Conservation (phyloP, 1,140 invertebrate genomes). For the Cherax quadricarinatus region DNA sequence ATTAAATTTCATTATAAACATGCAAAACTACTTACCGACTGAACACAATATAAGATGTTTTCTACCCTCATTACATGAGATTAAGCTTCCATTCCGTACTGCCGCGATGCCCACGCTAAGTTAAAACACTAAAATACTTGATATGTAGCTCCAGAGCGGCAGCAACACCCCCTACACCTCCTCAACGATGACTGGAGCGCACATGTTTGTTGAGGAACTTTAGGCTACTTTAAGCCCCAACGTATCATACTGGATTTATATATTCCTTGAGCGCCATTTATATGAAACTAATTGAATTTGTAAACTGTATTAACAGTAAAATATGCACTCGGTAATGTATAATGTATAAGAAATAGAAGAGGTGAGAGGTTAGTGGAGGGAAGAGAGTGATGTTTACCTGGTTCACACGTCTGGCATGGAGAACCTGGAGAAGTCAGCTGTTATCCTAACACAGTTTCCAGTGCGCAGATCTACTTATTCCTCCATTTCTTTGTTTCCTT, state of each 20-base stretch:
- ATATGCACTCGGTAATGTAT: not conserved
- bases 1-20: not conserved
- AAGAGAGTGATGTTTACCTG: not conserved
- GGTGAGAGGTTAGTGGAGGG: no score
- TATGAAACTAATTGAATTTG: not conserved
- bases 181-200: not conserved
- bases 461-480: not conserved
- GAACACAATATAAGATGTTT: not conserved
- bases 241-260: not conserved
- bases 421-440: not conserved
- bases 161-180: not conserved
- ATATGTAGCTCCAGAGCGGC: not conserved
- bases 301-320: not conserved
- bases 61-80: not conserved
- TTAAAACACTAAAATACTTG: not conserved
- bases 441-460: not conserved
- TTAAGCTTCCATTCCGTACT: not conserved
- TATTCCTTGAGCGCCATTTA: not conserved
- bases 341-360: not conserved
- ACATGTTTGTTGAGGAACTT: not conserved
- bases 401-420: not conserved
- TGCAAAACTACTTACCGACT: not conserved
- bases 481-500: not conserved
- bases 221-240: not conserved
- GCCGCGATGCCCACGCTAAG: not conserved